Base-by-base conservation (phyloP, 2,888 invertebrate genomes). In the Deilephila elpenor region DNA sequence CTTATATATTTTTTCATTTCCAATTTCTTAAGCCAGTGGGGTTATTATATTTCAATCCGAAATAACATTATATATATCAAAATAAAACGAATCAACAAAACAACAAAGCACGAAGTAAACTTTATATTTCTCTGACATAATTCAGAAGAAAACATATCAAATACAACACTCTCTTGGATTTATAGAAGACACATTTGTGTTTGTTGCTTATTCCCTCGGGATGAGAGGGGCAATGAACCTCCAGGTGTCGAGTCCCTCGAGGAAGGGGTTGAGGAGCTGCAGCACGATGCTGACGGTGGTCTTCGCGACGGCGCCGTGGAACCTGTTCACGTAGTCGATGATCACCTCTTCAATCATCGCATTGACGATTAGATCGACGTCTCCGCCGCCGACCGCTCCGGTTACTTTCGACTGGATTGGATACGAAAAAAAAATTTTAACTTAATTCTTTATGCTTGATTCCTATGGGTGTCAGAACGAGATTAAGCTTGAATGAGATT, bases 331-430 rank as follows among this genome's bases (percentile, higher is more conserved):
- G 83, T 94, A 94, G 77, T 84, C 90, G 0, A 91, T 71, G 37
- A 93, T 75, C 0, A 95, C 91, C 1, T 95, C 93, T 20, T 92
- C 89, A 3, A 91, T 74, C 5, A 95, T 76, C 0, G 90, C 87
- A 82, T 94, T 94, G 25, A 93, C 90, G 51, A 95, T 88, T 0
- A 77, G 79, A 79, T 95, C 94, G 74, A 95, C 91, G 73, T 92
- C 88, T 0, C 94, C 94, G 17, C 94, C 95, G 17, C 94, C 95
- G 74, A 95, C 91, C 4, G 80, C 91, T n/a, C 95, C 95, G 6
- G 84, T 85, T 71, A 94, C 75, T 2, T 86, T 77, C 0, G 91
- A 89, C 95, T 95, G 86, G 17, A 87, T 67, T 53, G 8, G n/a
- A 62, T 17, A 83, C 85, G 25, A 29, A 11, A 32, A 32, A 29